Conservation (phyloP, 2,113 vertebrate species). For the Passer domesticus region DNA sequence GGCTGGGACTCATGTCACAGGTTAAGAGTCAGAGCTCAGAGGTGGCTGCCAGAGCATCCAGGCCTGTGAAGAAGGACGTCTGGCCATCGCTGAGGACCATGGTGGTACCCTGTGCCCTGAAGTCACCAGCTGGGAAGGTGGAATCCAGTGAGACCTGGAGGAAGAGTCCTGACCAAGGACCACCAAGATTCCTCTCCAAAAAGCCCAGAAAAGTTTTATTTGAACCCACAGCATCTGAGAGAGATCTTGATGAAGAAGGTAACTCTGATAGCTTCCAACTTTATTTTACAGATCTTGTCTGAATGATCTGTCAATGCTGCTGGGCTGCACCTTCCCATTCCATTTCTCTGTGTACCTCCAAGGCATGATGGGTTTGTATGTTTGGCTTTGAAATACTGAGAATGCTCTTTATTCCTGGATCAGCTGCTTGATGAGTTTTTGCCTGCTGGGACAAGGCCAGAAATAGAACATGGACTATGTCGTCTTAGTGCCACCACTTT, state of each 20-base stretch:
- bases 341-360: not conserved
- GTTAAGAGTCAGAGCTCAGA: not conserved
- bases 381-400: not conserved
- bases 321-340: not conserved
- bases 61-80: not conserved
- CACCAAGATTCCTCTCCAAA: not conserved
- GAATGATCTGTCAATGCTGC: not conserved
- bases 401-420: not conserved
- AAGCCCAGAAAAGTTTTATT: conserved; percentile 65
- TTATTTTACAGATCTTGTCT: not conserved
- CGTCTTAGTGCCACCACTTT: not conserved
- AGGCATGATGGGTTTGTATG: not conserved
- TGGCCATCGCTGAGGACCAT: not conserved
- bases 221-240: conserved; percentile 44
- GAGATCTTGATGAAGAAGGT: conserved; percentile 46
- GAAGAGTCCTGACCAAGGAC: not conserved
- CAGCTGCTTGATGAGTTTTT: not conserved
- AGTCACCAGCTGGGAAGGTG: not conserved
- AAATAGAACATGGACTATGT: not conserved
- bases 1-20: not conserved
- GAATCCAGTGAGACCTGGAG: not conserved
- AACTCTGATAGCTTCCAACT: not conserved
- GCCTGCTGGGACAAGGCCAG: not conserved
- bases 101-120: not conserved
- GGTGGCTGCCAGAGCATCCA: not conserved